Percentiles rank a stretch among this genome's conserved stretches.
Evolutionary conservation across 2,888 invertebrate species (phyloP).

Genomic region (Cerastoderma edule): DNA sequence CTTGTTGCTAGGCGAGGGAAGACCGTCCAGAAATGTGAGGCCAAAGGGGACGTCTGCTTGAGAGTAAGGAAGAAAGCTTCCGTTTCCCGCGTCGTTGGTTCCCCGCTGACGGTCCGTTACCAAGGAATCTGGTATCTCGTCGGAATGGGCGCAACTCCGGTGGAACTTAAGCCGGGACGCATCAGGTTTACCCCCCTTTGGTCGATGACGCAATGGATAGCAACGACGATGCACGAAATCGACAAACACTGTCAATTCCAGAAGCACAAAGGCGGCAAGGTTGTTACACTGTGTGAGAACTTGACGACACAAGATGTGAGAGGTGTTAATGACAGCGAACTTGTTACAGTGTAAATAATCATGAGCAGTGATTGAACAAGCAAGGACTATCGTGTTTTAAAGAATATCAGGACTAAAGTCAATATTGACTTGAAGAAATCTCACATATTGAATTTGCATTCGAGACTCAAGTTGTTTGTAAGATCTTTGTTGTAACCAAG

Average conservation of each 20-base stretch:
- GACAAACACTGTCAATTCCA: slow-evolving; percentile 61
- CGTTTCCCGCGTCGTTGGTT: slow-evolving; percentile 53
- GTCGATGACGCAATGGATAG: slow-evolving; percentile 63
- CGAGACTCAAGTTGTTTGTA: no score
- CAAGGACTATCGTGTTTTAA: no score
- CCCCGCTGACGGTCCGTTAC: slow-evolving; percentile 62
- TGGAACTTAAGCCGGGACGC: slow-evolving; percentile 33
- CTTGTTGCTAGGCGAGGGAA: slow-evolving; percentile 55
- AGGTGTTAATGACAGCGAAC: background rate
- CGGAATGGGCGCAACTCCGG: slow-evolving; percentile 51
- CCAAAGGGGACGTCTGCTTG: slow-evolving; percentile 50
- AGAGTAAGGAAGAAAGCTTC: slow-evolving; percentile 42
- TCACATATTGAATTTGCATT: no score
- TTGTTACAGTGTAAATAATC: slow-evolving; percentile 13
- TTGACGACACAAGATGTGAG: slow-evolving; percentile 25
- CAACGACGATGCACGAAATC: slow-evolving; percentile 62
- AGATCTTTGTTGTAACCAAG: no score
- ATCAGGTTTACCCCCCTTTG: slow-evolving; percentile 64
- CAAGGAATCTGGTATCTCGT: slow-evolving; percentile 61
- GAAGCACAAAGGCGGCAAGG: slow-evolving; percentile 30
- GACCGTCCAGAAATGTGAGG: slow-evolving; percentile 35
- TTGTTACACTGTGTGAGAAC: slow-evolving; percentile 31
- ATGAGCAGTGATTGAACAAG: no score
- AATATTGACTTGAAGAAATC: no score
- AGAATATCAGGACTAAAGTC: no score